phyloP scores from a whole-genome alignment of 1,140 invertebrate species.

The Orius laevigatus region DNA sequence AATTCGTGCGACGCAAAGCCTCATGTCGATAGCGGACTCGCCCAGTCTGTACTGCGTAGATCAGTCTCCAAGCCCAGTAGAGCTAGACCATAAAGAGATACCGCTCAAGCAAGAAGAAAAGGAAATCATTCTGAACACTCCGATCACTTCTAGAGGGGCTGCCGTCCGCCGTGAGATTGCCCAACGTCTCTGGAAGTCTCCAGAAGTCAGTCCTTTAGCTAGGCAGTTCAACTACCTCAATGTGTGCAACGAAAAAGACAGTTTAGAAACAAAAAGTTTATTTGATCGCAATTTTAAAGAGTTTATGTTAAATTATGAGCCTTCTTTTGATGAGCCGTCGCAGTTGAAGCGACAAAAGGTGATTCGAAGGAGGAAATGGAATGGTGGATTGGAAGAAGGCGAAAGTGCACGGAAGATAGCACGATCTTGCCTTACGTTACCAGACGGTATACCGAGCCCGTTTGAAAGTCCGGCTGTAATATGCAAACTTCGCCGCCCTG shows the following conservation, averaged over 20 bases:
- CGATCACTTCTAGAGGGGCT: neutral
- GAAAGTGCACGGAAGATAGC: constrained; percentile 9
- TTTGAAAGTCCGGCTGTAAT: constrained; percentile 11
- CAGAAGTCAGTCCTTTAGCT: constrained; percentile 20
- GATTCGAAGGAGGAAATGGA: constrained; percentile 27
- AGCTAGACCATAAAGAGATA: constrained; percentile 21
- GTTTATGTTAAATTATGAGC: neutral
- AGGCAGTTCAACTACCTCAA: constrained; percentile 17
- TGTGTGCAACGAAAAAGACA: constrained; percentile 11
- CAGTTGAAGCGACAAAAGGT: constrained; percentile 30
- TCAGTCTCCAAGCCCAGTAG: constrained; percentile 18
- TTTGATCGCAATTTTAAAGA: neutral
- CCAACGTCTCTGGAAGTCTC: neutral
- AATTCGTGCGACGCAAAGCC: constrained; percentile 15
- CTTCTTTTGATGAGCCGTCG: constrained; percentile 25
- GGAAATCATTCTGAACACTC: constrained; percentile 14
- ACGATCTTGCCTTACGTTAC: constrained; percentile 18
- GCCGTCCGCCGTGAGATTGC: neutral
- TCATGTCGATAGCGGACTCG: constrained; percentile 6
- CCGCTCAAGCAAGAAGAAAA: constrained; percentile 13
- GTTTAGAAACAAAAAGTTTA: constrained; percentile 1
- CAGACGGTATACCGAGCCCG: constrained; percentile 19
- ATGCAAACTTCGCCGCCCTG: constrained; percentile 6
- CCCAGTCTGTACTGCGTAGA: constrained; percentile 11
- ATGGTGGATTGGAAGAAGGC: constrained; percentile 15